Evolutionary conservation across 1,140 invertebrate genomes (phyloP).

Genomic region (Drosophila watanabei): DNA sequence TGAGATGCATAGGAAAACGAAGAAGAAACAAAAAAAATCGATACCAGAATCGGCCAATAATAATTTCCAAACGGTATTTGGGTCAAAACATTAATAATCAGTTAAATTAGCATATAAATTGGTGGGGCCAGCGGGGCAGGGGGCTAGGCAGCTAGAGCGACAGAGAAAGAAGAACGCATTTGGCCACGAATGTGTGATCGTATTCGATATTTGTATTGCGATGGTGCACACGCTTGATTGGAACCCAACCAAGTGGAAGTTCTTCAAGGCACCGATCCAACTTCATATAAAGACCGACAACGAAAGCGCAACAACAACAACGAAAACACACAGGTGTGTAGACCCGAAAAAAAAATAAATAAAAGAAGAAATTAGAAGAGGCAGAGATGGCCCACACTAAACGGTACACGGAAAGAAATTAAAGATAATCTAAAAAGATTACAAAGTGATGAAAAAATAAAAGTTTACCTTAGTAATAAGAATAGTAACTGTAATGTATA

Average conservation of each 20-base stretch:
- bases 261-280: slow-evolving; percentile 30
- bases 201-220: slow-evolving; percentile 49
- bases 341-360: slow-evolving; percentile 34
- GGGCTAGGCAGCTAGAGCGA: not conserved
- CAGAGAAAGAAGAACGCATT: slow-evolving; percentile 27
- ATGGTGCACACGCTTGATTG: slow-evolving; percentile 55
- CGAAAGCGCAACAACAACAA: slow-evolving; percentile 65
- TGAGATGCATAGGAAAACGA: slow-evolving; percentile 40
- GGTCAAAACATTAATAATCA: slow-evolving; percentile 85
- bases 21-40: slow-evolving; percentile 63
- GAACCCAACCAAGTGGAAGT: slow-evolving; percentile 46
- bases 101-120: slow-evolving; percentile 85
- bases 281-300: slow-evolving; percentile 56
- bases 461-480: not conserved
- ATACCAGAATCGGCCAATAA: slow-evolving; percentile 79
- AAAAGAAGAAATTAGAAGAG: slow-evolving; percentile 42
- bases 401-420: slow-evolving; percentile 12
- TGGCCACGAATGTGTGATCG: slow-evolving; percentile 49
- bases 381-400: slow-evolving; percentile 37
- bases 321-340: slow-evolving; percentile 68
- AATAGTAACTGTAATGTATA: not conserved
- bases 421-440: not conserved
- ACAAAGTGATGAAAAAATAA: not conserved
- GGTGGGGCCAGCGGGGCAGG: slow-evolving; percentile 54
- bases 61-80: slow-evolving; percentile 81